Evolutionary conservation across 2,797 vertebrate genomes (phyloP).

Genomic region (Microtus californicus): DNA sequence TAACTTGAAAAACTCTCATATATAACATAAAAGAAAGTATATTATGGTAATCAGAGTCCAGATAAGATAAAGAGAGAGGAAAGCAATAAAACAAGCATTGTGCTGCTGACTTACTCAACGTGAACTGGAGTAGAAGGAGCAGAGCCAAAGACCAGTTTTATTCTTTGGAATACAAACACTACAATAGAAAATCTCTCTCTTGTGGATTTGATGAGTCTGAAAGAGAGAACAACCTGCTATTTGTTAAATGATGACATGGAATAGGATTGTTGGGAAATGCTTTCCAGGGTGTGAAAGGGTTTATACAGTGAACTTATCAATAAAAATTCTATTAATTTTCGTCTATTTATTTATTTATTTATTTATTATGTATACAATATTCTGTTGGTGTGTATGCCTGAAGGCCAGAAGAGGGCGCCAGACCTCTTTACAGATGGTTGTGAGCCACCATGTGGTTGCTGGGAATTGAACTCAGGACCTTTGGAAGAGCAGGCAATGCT

Average conservation of each 20-base stretch:
- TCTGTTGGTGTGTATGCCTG: no score
- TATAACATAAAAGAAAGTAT: background rate
- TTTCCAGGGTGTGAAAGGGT: background rate
- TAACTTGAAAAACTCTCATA: background rate
- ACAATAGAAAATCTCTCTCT: background rate
- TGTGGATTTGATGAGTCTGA: background rate
- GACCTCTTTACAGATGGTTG: no score
- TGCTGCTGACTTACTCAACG: background rate
- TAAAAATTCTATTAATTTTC: slow-evolving; percentile 27
- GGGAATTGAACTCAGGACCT: no score
- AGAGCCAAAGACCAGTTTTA: background rate
- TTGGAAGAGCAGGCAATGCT: no score
- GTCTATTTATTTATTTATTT: no score
- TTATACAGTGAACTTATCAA: background rate
- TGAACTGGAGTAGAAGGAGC: background rate
- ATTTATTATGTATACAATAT: no score
- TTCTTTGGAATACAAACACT: background rate
- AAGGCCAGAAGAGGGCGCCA: no score
- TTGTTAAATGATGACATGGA: background rate
- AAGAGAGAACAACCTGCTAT: background rate
- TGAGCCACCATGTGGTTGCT: no score
- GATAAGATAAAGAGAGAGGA: slow-evolving; percentile 26
- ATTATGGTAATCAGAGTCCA: background rate
- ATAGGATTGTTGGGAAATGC: background rate
- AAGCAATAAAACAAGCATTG: background rate